Evolutionary conservation across 2,797 vertebrate genomes (phyloP).

Genomic region (Enteromius mattozi): DNA sequence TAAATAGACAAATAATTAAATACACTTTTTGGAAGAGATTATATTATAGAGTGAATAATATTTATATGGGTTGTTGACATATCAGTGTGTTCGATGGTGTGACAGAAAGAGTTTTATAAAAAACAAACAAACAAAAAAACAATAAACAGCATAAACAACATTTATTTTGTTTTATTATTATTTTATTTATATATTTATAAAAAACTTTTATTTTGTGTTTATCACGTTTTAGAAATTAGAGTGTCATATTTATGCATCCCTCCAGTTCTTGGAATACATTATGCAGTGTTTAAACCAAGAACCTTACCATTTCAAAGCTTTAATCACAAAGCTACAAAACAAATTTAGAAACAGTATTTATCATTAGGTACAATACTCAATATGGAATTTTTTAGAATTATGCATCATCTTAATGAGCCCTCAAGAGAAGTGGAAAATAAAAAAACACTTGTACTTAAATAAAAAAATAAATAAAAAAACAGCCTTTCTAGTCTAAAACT

Average conservation of each 20-base stretch:
- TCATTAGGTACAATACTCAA: neutral
- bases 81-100: too few species aligned
- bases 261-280: neutral
- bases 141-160: too few species aligned
- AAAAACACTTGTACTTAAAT: constrained; percentile 13
- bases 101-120: too few species aligned
- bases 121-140: too few species aligned
- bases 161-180: too few species aligned
- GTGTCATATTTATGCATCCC: neutral
- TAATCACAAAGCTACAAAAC: neutral
- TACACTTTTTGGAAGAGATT: neutral
- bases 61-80: too few species aligned
- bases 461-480: neutral
- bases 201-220: neutral
- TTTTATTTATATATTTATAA: too few species aligned
- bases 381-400: constrained; percentile 3
- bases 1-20: neutral
- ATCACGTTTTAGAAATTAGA: neutral
- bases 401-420: neutral
- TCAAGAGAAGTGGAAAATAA: constrained; percentile 1
- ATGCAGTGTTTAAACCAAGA: neutral
- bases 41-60: neutral
- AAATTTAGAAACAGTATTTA: too few species aligned
- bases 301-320: neutral
- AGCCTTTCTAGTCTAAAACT: neutral